Base-by-base conservation (phyloP, 1,140 invertebrate genomes). In the Rhysida immarginata region DNA sequence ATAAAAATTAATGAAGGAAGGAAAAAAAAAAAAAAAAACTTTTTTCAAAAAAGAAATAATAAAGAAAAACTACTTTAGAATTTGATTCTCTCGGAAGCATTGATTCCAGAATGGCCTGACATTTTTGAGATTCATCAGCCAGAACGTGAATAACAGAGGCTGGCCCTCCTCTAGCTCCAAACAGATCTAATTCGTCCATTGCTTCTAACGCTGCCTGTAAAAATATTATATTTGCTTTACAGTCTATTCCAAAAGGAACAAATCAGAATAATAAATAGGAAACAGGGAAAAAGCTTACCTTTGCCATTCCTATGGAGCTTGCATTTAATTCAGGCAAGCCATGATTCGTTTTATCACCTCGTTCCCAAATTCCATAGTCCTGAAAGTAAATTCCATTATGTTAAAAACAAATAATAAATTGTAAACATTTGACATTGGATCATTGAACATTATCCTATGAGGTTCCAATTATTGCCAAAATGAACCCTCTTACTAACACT, bases 321-420 rank as follows among this genome's bases (percentile, higher is more conserved):
- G 96, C 92, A 77, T 99, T 99, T 1, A 99, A 73, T 75, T 99
- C 96, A 2, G 93, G 92, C 46, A 97, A 77, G 46, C 96, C 93
- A 75, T 97, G 92, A 74, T 99, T 99, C 41, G 95, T 98, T 75
- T 99, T 99, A 69, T 99, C 96, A 24, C 96, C 96, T 68, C 96
- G 77, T 73, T 99, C 96, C 96, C 96, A 99, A 58, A 99, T 91
- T 42, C 96, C 96, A 79, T 97, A 99, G 75, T 99, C 96, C 73
- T 82, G 53, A n/a, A n/a, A n/a, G n/a, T n/a, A n/a, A n/a, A n/a
- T n/a, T n/a, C n/a, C n/a, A n/a, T n/a, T n/a, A n/a, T n/a, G n/a
- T n/a, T n/a, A n/a, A n/a, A n/a, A n/a, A n/a, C n/a, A n/a, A n/a
- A n/a, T n/a, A n/a, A n/a, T n/a, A n/a, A n/a, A n/a, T n/a, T n/a